Conservation (phyloP, 1,140 invertebrate genomes). For the Apis laboriosa region DNA sequence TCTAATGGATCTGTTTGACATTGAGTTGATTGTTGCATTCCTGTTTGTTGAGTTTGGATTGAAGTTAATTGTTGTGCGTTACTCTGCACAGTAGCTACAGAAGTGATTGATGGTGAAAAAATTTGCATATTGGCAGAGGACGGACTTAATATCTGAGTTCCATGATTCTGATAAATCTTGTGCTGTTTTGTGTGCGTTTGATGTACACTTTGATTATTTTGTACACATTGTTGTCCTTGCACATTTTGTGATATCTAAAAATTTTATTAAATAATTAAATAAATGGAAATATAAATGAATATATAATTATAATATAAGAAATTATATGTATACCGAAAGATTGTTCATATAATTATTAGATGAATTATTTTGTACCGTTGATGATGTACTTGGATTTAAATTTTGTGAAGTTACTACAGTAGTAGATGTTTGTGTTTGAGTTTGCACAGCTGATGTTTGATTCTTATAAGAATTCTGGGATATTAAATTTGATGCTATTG, state of each 20-base stretch:
- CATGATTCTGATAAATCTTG: slow-evolving; percentile 69
- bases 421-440: slow-evolving; percentile 72
- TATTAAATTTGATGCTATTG: slow-evolving; percentile 66
- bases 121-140: slow-evolving; percentile 66
- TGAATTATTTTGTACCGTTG: slow-evolving; percentile 56
- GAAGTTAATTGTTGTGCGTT: slow-evolving; percentile 58
- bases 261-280: slow-evolving; percentile 5
- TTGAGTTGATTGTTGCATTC: slow-evolving; percentile 73
- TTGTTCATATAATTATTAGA: slow-evolving; percentile 69
- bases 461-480: slow-evolving; percentile 73
- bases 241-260: slow-evolving; percentile 51
- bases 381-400: slow-evolving; percentile 64
- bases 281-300: slow-evolving; percentile 2
- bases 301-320: slow-evolving; percentile 5
- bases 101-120: slow-evolving; percentile 58
- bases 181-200: slow-evolving; percentile 66
- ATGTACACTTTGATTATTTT: slow-evolving; percentile 66
- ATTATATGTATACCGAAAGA: slow-evolving; percentile 66
- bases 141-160: slow-evolving; percentile 75
- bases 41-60: slow-evolving; percentile 58
- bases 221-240: slow-evolving; percentile 68
- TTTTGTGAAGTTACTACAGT: slow-evolving; percentile 66
- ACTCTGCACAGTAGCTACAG: slow-evolving; percentile 51
- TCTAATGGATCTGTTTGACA: slow-evolving; percentile 77
- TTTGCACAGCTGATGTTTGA: slow-evolving; percentile 77